Percentiles rank a stretch among this genome's conserved stretches.
phyloP scores from a whole-genome alignment of 23 tunicate species.

The Ciona savignyi region DNA sequence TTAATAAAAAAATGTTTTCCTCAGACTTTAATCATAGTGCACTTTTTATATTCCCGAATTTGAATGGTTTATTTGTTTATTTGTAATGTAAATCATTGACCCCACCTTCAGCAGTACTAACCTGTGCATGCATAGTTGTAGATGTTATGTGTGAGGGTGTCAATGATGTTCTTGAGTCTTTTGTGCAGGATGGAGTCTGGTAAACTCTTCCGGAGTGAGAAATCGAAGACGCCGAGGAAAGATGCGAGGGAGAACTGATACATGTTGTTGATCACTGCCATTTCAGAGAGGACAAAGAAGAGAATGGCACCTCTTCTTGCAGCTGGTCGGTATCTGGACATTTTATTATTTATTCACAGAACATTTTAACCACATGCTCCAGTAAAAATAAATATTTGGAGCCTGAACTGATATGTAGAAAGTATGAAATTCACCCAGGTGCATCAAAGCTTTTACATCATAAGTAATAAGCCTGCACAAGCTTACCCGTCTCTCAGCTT shows the following conservation, averaged over 20 bases:
- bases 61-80: neutral
- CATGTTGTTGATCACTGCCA: conserved; percentile 98
- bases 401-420: too few relatives aligned
- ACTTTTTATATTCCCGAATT: neutral
- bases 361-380: too few relatives aligned
- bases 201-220: conserved; percentile 87
- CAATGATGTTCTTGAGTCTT: conserved; percentile 82
- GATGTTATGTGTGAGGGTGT: conserved; percentile 83
- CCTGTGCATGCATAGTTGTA: conserved; percentile 99
- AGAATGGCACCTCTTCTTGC: conserved; percentile 98
- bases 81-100: neutral
- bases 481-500: conserved; percentile 93
- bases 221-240: conserved; percentile 93
- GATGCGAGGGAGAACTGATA: conserved; percentile 99
- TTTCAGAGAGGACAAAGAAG: conserved; percentile 96
- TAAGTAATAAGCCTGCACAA: too few relatives aligned
- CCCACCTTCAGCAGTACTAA: neutral
- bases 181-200: conserved; percentile 90
- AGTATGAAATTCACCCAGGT: too few relatives aligned
- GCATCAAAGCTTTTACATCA: too few relatives aligned
- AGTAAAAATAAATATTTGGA: too few relatives aligned
- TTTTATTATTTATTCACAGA: too few relatives aligned
- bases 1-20: neutral
- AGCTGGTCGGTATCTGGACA: conserved; percentile 93
- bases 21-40: neutral